Percentiles rank a stretch among this genome's conserved stretches.
Evolutionary conservation across 2,888 invertebrate species (phyloP).

Genomic region (Emmelina monodactyla): DNA sequence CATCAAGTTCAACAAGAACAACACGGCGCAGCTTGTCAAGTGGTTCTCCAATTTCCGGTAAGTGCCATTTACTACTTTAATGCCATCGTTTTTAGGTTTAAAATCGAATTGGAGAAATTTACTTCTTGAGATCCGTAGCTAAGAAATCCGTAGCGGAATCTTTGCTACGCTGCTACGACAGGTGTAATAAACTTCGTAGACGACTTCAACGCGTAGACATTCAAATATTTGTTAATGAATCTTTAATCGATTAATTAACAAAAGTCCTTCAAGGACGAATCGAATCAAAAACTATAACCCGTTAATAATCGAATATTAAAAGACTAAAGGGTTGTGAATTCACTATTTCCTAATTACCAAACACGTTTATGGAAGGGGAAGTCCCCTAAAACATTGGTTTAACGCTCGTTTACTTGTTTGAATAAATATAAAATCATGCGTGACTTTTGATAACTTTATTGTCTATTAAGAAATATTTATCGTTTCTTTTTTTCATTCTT

Average conservation of each 20-base stretch:
- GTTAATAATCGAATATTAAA: constrained; percentile 32
- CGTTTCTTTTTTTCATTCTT: too few species aligned
- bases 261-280: too few species aligned
- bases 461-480: background rate
- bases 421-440: constrained; percentile 19
- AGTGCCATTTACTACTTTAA: constrained; percentile 43
- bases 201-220: too few species aligned
- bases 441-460: background rate
- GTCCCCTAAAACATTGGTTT: constrained; percentile 22
- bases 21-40: constrained; percentile 99
- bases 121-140: too few species aligned
- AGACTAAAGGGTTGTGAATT: constrained; percentile 43
- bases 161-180: too few species aligned
- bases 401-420: constrained; percentile 7
- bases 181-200: too few species aligned
- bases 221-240: too few species aligned
- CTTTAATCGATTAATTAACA: too few species aligned
- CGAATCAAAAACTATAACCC: too few species aligned
- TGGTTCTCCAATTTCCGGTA: constrained; percentile 99
- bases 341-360: constrained; percentile 62
- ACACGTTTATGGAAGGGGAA: constrained; percentile 27
- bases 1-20: constrained; percentile 99
- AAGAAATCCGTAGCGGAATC: too few species aligned
- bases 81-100: too few species aligned
- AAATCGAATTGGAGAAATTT: too few species aligned